Base-by-base conservation (phyloP, 1,140 invertebrate species). In the Streblospio benedicti region DNA sequence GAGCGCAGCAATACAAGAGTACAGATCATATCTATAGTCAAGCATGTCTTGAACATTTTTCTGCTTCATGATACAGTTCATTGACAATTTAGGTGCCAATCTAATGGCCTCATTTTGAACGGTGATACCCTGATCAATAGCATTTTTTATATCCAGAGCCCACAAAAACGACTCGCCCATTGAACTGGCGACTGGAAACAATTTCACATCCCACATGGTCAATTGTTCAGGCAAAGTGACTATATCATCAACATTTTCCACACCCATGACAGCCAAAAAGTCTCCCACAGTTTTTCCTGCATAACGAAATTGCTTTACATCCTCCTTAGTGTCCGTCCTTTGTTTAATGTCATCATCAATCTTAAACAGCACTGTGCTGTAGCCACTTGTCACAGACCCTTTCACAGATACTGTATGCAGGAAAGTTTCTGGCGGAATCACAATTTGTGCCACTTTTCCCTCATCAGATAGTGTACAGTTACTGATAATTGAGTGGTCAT, bases 291-390 rank as follows among this genome's bases (percentile, higher is more conserved):
- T 59, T 32, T 65, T 67, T n/a, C 67, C 65, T 44, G 76, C 62
- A 54, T 68, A 74, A 20, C 61, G 44, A 1, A 76, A 51, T 25
- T 61, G 55, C 5, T 44, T 25, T 0, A 65, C 35, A 25, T 62
- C 23, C 25, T 69, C 58, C 12, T 28, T 23, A 0, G 12, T 18
- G n/a, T 50, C 43, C 3, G 52, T 57, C 6, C 59, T 60, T 50
- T 66, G 72, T 61, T 81, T 81, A 27, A 80, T 54, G 60, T 80
- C 69, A 54, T 80, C 78, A 32, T 71, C 57, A 3, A 78, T 65
- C 41, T 69, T 44, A 60, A 78, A 78, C 50, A 72, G 69, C 16
- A 80, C 50, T 14, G 79, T 80, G 2, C 77, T 76, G 70, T 67
- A 80, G 16, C 31, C 59, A 56, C 1, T 49, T 53, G 4, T 23